A percentile compares a stretch with the other conserved stretches of the same genome.
Evolutionary conservation across 2,797 vertebrate genomes (phyloP).

Genomic region (Mormyrus proboscirostris): DNA sequence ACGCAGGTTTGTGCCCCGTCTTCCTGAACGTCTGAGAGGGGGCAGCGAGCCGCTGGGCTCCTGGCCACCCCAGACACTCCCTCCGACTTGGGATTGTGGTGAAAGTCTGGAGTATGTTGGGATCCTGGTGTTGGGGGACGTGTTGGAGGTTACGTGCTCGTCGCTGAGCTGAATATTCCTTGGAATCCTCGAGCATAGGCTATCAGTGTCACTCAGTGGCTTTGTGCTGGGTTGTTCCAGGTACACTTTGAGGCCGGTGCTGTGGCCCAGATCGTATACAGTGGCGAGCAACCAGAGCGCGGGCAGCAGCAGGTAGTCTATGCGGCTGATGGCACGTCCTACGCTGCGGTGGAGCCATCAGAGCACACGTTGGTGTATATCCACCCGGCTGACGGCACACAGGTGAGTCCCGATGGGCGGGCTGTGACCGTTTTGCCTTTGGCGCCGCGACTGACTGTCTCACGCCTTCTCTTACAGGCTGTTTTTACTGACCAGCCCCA

Average conservation of each 20-base stretch:
- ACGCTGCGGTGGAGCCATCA: slow-evolving; percentile 87
- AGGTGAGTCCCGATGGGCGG: slow-evolving; percentile 59
- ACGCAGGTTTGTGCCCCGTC: slow-evolving; percentile 53
- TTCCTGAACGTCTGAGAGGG: not conserved
- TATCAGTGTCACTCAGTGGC: not conserved
- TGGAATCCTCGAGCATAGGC: not conserved
- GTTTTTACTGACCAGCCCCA: slow-evolving; percentile 94
- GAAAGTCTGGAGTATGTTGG: not conserved
- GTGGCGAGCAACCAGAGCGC: slow-evolving; percentile 78
- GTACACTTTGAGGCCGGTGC: slow-evolving; percentile 85
- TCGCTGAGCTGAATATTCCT: not conserved
- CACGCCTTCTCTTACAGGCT: slow-evolving; percentile 54
- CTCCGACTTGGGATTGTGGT: not conserved
- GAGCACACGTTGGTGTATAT: slow-evolving; percentile 97
- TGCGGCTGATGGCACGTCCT: slow-evolving; percentile 84
- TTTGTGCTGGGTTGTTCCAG: slow-evolving; percentile 49
- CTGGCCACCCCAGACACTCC: not conserved
- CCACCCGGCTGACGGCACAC: slow-evolving; percentile 86
- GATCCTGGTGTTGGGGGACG: not conserved
- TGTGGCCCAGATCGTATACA: slow-evolving; percentile 93
- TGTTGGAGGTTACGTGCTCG: not conserved
- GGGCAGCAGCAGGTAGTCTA: slow-evolving; percentile 92
- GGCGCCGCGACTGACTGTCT: not conserved
- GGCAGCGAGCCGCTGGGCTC: not conserved
- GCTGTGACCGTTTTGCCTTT: not conserved